phyloP scores from a whole-genome alignment of 2,797 vertebrate species.

The Pseudomugil gertrudae region DNA sequence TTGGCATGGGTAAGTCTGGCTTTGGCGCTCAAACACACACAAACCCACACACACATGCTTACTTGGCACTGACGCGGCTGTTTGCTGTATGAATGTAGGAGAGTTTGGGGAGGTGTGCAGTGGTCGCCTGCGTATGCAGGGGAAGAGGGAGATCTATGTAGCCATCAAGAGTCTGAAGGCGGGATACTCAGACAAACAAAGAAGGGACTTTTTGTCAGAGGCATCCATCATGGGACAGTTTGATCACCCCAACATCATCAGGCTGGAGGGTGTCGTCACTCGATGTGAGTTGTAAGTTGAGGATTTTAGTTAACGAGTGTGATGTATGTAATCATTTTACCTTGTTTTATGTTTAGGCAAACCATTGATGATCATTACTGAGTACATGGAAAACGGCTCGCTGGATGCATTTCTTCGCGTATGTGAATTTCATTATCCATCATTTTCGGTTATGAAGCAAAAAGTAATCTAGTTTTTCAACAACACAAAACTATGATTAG shows the following conservation, averaged over 20 bases:
- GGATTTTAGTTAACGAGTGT: background rate
- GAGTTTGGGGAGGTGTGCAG: constrained; percentile 99
- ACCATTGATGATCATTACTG: constrained; percentile 94
- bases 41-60: constrained; percentile 54
- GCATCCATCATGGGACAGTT: constrained; percentile 99
- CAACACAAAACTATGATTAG: background rate
- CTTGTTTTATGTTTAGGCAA: constrained; percentile 83
- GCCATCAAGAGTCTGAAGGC: constrained; percentile 98
- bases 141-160: constrained; percentile 96
- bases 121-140: constrained; percentile 92
- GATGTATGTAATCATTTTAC: constrained; percentile 1
- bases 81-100: constrained; percentile 77
- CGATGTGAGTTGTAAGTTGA: constrained; percentile 86
- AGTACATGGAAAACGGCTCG: constrained; percentile 96
- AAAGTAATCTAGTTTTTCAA: background rate
- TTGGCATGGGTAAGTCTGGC: constrained; percentile 93
- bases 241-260: constrained; percentile 97
- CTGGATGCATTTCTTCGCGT: constrained; percentile 94
- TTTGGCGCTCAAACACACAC: constrained; percentile 17
- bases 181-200: constrained; percentile 96
- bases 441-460: background rate
- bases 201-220: constrained; percentile 95
- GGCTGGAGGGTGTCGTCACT: constrained; percentile 95
- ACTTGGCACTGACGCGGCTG: constrained; percentile 56
- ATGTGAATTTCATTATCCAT: constrained; percentile 52